phyloP scores from a whole-genome alignment of 1,140 invertebrate genomes.

The Trissolcus basalis region DNA sequence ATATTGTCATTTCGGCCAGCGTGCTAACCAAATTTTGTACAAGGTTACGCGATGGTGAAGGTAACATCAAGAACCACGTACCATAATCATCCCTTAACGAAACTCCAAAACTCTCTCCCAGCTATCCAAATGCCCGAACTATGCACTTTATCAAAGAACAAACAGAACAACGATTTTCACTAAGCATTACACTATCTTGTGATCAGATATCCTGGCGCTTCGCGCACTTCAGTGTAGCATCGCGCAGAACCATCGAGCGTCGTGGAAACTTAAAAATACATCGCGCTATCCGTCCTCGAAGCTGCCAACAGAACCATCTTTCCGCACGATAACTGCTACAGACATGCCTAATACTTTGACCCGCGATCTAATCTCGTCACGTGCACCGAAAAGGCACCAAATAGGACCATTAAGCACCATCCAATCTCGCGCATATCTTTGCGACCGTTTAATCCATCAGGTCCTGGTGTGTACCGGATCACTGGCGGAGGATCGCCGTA shows the following conservation, averaged over 20 bases:
- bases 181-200: conserved; percentile 20
- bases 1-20: too few species aligned
- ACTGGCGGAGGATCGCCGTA: background rate
- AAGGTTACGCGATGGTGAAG: too few species aligned
- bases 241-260: conserved; percentile 24
- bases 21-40: too few species aligned
- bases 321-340: background rate
- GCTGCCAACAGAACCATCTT: too few species aligned
- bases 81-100: conserved; percentile 22
- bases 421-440: conserved; percentile 1
- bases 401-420: conserved; percentile 4
- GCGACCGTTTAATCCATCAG: conserved; percentile 11
- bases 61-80: conserved; percentile 12
- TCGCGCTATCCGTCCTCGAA: too few species aligned
- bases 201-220: conserved; percentile 11
- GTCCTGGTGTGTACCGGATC: conserved; percentile 13
- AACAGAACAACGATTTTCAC: conserved; percentile 27
- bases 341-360: background rate
- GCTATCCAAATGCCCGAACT: conserved; percentile 14
- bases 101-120: conserved; percentile 9
- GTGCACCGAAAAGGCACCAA: conserved; percentile 1
- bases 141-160: conserved; percentile 21
- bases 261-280: too few species aligned
- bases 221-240: conserved; percentile 12
- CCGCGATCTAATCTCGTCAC: conserved; percentile 1